A percentile compares a stretch with the other conserved stretches of the same genome.
phyloP scores from a whole-genome alignment of 2,888 invertebrate species.

The Perizoma affinitatum region DNA sequence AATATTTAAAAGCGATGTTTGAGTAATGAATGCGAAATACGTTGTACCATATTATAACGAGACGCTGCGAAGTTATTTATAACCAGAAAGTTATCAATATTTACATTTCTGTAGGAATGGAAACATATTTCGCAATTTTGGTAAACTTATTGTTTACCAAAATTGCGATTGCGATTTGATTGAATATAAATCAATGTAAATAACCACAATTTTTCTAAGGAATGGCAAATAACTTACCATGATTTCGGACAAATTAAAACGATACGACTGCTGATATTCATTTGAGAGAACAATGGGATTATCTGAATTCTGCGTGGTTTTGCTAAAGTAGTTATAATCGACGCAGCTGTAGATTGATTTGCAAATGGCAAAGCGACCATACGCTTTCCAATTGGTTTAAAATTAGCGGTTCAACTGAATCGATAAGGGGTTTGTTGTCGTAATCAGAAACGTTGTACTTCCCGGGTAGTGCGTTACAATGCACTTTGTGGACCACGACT shows the following conservation, averaged over 20 bases:
- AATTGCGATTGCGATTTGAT: too few species aligned
- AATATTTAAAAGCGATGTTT: slow-evolving; percentile 17
- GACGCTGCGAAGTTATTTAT: slow-evolving; percentile 6
- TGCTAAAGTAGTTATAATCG: slow-evolving; percentile 47
- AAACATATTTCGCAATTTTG: slow-evolving; percentile 27
- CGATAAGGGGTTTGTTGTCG: slow-evolving; percentile 55
- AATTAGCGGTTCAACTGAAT: slow-evolving; percentile 56
- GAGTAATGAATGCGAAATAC: slow-evolving; percentile 12
- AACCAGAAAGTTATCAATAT: slow-evolving; percentile 11
- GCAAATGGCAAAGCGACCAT: slow-evolving; percentile 41
- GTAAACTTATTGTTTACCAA: too few species aligned
- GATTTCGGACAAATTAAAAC: slow-evolving; percentile 52
- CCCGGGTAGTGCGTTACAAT: slow-evolving; percentile 51
- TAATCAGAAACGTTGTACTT: slow-evolving; percentile 51
- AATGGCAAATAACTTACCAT: slow-evolving; percentile 62
- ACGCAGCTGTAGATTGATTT: slow-evolving; percentile 53
- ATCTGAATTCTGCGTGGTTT: slow-evolving; percentile 48
- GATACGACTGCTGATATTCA: slow-evolving; percentile 62
- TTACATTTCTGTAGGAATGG: slow-evolving; percentile 8
- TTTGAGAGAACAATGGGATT: slow-evolving; percentile 51
- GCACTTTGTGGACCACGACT: slow-evolving; percentile 49
- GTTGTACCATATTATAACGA: slow-evolving; percentile 11
- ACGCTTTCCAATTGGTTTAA: slow-evolving; percentile 60
- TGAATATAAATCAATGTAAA: slow-evolving; percentile 41
- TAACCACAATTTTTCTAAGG: slow-evolving; percentile 43